phyloP scores from a whole-genome alignment of 2,888 invertebrate species.

The Tenthredo distinguenda region DNA sequence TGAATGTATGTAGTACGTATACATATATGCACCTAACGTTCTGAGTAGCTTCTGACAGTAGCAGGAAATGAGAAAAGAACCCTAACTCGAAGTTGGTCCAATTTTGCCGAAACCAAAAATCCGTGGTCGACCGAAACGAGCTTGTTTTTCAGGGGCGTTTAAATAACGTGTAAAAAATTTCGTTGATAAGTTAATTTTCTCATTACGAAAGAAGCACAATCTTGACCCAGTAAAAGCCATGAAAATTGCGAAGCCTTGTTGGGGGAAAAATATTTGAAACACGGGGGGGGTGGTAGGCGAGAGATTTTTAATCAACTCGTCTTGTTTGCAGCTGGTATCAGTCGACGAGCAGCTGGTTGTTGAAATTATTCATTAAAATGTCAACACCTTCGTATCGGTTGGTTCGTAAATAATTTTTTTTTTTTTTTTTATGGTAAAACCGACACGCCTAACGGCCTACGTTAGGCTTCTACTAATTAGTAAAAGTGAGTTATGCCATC shows the following conservation, averaged over 20 bases:
- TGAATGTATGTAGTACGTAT: neutral
- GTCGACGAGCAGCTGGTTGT: slow-evolving; percentile 10
- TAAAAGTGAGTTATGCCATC: slow-evolving; percentile 21
- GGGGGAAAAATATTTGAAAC: slow-evolving; percentile 4
- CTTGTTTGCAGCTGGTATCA: slow-evolving; percentile 28
- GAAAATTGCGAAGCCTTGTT: neutral
- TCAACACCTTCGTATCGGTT: slow-evolving; percentile 25
- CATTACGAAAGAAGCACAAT: neutral
- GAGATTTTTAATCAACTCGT: slow-evolving; percentile 18
- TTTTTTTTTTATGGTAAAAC: neutral
- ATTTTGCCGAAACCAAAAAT: neutral
- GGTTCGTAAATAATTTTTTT: slow-evolving; percentile 7
- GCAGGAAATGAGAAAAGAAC: neutral
- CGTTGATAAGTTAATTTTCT: neutral
- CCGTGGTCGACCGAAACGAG: too few relatives aligned
- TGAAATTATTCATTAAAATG: slow-evolving; percentile 30
- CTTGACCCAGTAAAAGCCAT: neutral
- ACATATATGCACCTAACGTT: neutral
- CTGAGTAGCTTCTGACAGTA: neutral
- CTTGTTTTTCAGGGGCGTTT: too few relatives aligned
- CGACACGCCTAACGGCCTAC: neutral
- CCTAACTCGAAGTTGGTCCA: neutral
- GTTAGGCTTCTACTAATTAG: neutral
- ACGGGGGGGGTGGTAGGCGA: neutral
- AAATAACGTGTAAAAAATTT: neutral